These are phyloP conservation scores for Nannoperca obscura DNA, from an alignment of 2,797 vertebrate genomes.

Conservation along the genomic window DNA sequence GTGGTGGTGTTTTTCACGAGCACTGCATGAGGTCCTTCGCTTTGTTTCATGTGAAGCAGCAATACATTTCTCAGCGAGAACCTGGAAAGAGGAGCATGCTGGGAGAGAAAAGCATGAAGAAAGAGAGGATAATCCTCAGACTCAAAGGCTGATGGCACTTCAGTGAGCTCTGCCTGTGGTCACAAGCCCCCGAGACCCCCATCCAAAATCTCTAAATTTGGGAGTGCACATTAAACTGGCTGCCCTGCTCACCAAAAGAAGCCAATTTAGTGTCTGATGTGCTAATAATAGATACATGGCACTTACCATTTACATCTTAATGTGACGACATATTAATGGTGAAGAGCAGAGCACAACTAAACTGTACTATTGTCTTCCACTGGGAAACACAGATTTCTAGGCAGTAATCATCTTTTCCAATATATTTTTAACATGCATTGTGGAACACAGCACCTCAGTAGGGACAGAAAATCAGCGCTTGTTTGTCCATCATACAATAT, in stretches of 20 bases:
- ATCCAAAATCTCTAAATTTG: constrained; percentile 42
- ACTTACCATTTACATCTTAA: constrained; percentile 41
- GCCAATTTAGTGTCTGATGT: constrained; percentile 46
- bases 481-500: constrained; percentile 11
- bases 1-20: constrained; percentile 13
- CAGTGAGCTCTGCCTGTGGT: constrained; percentile 34
- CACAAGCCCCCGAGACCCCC: not conserved
- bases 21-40: constrained; percentile 7
- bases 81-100: not conserved
- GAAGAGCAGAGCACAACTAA: constrained; percentile 26
- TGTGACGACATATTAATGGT: constrained; percentile 14
- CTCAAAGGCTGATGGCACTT: constrained; percentile 32
- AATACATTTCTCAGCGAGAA: constrained; percentile 23
- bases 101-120: not conserved
- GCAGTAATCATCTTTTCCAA: constrained; percentile 30
- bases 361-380: constrained; percentile 11
- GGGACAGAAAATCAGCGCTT: constrained; percentile 1
- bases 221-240: constrained; percentile 45
- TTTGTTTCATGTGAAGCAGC: constrained; percentile 29
- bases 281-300: constrained; percentile 61
- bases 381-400: not conserved
- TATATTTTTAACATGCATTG: constrained; percentile 16
- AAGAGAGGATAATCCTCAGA: constrained; percentile 10
- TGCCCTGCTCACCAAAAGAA: constrained; percentile 25
- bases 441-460: not conserved